Conservation (phyloP, 2,888 invertebrate species). For the Watsonalla cultraria region DNA sequence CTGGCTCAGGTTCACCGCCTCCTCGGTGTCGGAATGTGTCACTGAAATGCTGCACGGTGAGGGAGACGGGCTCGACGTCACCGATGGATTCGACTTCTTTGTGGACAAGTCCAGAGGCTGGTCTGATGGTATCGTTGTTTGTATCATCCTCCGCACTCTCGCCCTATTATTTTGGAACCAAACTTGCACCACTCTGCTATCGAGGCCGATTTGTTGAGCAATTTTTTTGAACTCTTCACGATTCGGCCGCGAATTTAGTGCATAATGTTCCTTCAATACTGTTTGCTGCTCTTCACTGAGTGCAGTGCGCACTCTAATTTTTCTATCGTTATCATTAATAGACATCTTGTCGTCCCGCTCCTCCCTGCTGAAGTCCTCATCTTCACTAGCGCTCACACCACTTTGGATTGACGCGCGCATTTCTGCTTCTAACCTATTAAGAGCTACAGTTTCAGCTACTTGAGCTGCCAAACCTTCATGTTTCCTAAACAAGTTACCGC, state of each 20-base stretch:
- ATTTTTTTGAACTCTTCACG: constrained; percentile 95
- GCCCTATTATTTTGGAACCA: constrained; percentile 98
- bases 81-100: constrained; percentile 81
- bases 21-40: constrained; percentile 82
- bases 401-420: constrained; percentile 72
- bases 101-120: constrained; percentile 95
- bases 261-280: constrained; percentile 92
- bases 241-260: constrained; percentile 94
- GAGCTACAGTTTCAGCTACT: constrained; percentile 82
- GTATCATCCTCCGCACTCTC: constrained; percentile 86
- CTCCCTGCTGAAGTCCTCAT: constrained; percentile 77
- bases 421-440: constrained; percentile 72
- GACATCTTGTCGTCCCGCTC: constrained; percentile 75
- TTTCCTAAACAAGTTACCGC: constrained; percentile 77
- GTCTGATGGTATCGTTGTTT: constrained; percentile 70
- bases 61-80: constrained; percentile 79
- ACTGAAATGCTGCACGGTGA: constrained; percentile 81
- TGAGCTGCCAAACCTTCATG: constrained; percentile 89
- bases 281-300: constrained; percentile 96
- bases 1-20: constrained; percentile 88
- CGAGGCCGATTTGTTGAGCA: constrained; percentile 86
- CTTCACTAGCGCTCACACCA: constrained; percentile 79
- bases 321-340: constrained; percentile 82
- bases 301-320: constrained; percentile 94
- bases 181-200: constrained; percentile 91